phyloP scores from a whole-genome alignment of 2,888 invertebrate genomes.

The Ptychoptera albimana region DNA sequence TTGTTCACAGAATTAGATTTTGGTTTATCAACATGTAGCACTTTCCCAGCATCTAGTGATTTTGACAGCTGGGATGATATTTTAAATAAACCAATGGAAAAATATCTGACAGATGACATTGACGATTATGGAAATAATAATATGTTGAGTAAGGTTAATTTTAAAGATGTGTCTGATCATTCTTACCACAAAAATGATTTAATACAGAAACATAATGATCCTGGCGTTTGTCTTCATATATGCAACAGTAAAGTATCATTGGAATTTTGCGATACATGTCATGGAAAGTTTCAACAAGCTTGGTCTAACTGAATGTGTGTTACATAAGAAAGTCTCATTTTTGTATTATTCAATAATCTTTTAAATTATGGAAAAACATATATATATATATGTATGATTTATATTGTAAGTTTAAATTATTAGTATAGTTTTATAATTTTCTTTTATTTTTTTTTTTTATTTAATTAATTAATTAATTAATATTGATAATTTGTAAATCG shows the following conservation, averaged over 20 bases:
- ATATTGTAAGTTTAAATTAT: too few species aligned
- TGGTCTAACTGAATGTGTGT: not conserved
- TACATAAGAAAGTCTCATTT: too few species aligned
- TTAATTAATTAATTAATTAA: too few species aligned
- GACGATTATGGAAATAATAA: too few species aligned
- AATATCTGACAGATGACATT: not conserved
- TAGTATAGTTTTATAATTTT: too few species aligned
- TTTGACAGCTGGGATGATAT: slow-evolving; percentile 14
- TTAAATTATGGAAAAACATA: too few species aligned
- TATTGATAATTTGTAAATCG: too few species aligned
- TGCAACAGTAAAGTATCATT: slow-evolving; percentile 37
- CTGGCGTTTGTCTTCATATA: slow-evolving; percentile 40
- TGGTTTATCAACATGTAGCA: slow-evolving; percentile 1
- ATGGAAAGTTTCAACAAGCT: slow-evolving; percentile 28
- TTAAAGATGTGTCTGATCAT: slow-evolving; percentile 10
- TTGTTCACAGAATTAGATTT: slow-evolving; percentile 18
- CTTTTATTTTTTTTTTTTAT: too few species aligned
- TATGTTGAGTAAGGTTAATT: too few species aligned
- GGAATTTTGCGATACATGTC: slow-evolving; percentile 40
- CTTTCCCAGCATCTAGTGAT: slow-evolving; percentile 9
- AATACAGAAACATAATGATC: slow-evolving; percentile 19
- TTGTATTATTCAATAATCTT: too few species aligned
- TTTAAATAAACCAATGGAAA: slow-evolving; percentile 4
- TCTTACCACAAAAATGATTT: slow-evolving; percentile 12
- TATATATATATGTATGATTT: too few species aligned